Evolutionary conservation across 2,888 invertebrate species (phyloP), one percentile per base, ranked within the genome.

Genomic region (Drosophila basisetae): DNA sequence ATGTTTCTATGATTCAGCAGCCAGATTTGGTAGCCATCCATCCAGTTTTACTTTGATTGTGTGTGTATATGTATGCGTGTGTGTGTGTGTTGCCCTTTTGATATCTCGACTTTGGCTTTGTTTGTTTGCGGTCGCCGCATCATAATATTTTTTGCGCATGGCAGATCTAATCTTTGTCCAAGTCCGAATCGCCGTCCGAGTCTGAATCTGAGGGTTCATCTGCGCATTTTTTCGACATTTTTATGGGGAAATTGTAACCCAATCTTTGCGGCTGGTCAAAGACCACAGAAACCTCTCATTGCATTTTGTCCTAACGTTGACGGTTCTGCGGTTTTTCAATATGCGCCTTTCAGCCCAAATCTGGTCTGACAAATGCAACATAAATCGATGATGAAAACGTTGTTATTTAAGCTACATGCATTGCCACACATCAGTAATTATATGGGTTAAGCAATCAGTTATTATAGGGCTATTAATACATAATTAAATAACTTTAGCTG

Each of bases 231-330:
- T 89, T 89, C 74, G 89, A 86, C 85, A 89, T 89, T 86, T 86
- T 86, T 86, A 86, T 86, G 85, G 84, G 87, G 85, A 86, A 86
- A 86, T 84, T 86, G 89, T 89, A 86, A 86, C 83, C 87, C 87
- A 86, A 86, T 89, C 73, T 68, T 60, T 41, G 68, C 50, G 59
- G 30, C 47, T 53, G 70, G 63, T 25, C 52, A 73, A 54, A 64
- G 79, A 89, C 85, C 85, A 77, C 85, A 86, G 67, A 84, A 80
- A 80, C 76, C 78, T 75, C 86, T 72, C 83, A 86, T 69, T 86
- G 85, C 85, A 86, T 89, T 86, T 86, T 89, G 87, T 89, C 84
- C 85, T 84, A 86, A 89, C 89, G 78, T 89, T 84, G 84, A 86
- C 84, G 84, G 50, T 55, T 75, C 65, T 89, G 84, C 84, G 84